phyloP scores from a whole-genome alignment of 1,140 invertebrate species.

The Campoletis sonorensis region DNA sequence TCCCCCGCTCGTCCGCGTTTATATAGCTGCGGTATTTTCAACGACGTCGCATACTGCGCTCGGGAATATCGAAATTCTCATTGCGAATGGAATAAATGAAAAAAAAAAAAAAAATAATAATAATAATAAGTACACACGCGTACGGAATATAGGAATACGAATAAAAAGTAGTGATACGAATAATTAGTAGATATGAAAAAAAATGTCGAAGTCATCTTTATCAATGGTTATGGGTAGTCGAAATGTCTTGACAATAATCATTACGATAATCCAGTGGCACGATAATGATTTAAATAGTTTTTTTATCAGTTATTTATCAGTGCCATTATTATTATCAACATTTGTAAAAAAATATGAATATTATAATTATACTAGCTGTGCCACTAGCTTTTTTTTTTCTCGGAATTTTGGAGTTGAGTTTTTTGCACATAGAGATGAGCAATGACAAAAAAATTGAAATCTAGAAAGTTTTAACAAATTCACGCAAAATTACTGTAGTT shows the following conservation, averaged over 20 bases:
- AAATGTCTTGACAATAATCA: background rate
- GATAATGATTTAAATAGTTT: too few species aligned
- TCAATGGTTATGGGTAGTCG: background rate
- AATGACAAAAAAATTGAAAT: too few species aligned
- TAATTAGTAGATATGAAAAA: constrained; percentile 1
- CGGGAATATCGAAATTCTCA: constrained; percentile 28
- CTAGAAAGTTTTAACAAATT: too few species aligned
- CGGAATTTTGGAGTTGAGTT: too few species aligned
- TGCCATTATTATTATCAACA: too few species aligned
- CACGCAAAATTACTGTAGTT: too few species aligned
- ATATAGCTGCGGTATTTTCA: constrained; percentile 35
- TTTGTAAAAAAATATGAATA: too few species aligned
- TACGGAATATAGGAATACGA: background rate
- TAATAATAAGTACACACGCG: background rate
- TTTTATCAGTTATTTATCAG: too few species aligned
- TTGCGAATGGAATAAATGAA: constrained; percentile 7
- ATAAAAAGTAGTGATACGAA: background rate
- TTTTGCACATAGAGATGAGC: too few species aligned
- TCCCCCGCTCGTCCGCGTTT: background rate
- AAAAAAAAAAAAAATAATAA: background rate
- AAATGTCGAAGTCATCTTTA: background rate
- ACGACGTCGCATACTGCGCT: background rate
- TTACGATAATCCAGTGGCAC: too few species aligned
- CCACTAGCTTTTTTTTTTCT: too few species aligned
- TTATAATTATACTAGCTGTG: too few species aligned